Conservation (phyloP, 2,888 invertebrate genomes). For the Lucinisca nassula region DNA sequence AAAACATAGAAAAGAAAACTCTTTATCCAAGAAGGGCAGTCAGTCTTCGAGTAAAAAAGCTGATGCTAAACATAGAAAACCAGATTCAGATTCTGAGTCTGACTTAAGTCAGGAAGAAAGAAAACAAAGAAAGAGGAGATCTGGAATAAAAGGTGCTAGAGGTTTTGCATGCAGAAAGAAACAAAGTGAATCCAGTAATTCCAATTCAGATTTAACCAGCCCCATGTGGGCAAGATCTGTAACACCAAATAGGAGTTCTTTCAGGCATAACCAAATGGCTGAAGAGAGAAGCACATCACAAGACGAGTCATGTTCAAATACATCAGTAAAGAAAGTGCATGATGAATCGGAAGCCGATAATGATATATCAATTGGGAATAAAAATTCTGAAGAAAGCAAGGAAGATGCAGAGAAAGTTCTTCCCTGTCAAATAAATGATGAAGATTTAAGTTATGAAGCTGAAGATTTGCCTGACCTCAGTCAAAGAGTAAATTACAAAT, state of each 20-base stretch:
- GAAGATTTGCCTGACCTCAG: background rate
- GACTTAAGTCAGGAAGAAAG: constrained; percentile 26
- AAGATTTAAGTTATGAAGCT: background rate
- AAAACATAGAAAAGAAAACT: background rate
- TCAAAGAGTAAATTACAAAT: too few relatives aligned
- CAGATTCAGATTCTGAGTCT: constrained; percentile 4
- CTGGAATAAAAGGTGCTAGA: constrained; percentile 41
- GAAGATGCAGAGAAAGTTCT: background rate
- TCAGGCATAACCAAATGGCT: too few relatives aligned
- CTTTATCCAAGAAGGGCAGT: background rate
- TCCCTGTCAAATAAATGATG: background rate
- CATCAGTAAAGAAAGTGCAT: background rate
- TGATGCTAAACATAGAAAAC: background rate
- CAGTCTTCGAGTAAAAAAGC: background rate
- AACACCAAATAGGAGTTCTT: background rate
- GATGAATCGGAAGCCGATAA: background rate
- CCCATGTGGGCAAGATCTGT: background rate
- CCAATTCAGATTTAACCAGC: background rate
- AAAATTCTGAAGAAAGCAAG: background rate
- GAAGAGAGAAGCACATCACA: background rate
- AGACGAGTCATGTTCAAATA: background rate
- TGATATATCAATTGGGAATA: background rate
- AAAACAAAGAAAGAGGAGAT: constrained; percentile 1
- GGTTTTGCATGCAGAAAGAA: constrained; percentile 51
- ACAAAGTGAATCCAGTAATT: background rate